Conservation (phyloP, 2,113 vertebrate species). For the Takifugu bimaculatus region DNA sequence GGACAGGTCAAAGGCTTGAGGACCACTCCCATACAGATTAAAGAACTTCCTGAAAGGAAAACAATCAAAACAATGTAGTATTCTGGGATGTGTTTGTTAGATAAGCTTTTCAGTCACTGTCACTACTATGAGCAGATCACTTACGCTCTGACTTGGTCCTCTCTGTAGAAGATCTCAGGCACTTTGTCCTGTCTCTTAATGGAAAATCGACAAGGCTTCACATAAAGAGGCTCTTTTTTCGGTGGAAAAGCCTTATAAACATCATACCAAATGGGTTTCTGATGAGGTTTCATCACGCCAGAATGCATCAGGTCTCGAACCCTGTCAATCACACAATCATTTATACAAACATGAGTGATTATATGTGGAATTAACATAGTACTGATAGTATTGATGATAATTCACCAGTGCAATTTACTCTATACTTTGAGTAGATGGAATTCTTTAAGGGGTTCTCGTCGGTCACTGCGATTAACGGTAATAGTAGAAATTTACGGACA, state of each 20-base stretch:
- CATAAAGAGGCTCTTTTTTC: conserved; percentile 74
- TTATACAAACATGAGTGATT: too few relatives aligned
- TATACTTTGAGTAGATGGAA: too few relatives aligned
- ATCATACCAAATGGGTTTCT: conserved; percentile 87
- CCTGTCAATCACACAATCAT: conserved; percentile 58
- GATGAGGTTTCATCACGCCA: conserved; percentile 70
- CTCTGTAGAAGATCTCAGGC: conserved; percentile 79
- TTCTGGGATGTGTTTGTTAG: background rate
- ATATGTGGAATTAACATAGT: too few relatives aligned
- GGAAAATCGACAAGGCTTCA: conserved; percentile 30
- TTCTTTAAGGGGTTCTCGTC: too few relatives aligned
- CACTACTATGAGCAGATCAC: conserved; percentile 32
- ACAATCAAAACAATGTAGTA: background rate
- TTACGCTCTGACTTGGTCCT: conserved; percentile 90
- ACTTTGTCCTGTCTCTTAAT: conserved; percentile 56
- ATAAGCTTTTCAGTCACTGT: too few relatives aligned
- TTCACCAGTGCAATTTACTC: too few relatives aligned
- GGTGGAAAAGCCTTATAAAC: conserved; percentile 86
- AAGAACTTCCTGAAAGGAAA: conserved; percentile 82
- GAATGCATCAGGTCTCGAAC: conserved; percentile 81
- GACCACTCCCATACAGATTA: conserved; percentile 75
- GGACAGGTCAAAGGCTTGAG: conserved; percentile 76
- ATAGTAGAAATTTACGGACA: too few relatives aligned
- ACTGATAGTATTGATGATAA: too few relatives aligned
- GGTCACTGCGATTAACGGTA: too few relatives aligned